Conservation (phyloP, 1,140 invertebrate genomes). For the Gryon sp. region DNA sequence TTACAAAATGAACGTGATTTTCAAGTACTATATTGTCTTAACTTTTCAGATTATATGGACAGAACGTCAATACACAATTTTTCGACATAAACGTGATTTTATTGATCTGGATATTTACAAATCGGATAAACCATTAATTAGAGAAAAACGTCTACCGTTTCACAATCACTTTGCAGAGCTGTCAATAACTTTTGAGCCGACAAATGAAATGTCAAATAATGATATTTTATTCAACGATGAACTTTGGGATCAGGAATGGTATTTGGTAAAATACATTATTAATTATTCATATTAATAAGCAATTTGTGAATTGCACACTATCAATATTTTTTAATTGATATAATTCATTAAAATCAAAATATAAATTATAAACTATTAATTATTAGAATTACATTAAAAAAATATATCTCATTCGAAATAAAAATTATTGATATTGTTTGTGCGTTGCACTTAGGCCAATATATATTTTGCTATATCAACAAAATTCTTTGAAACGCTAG, state of each 20-base stretch:
- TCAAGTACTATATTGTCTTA: background rate
- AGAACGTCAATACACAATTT: constrained; percentile 83
- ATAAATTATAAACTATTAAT: too few relatives aligned
- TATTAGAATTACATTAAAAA: too few relatives aligned
- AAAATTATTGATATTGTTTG: too few relatives aligned
- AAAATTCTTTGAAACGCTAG: too few relatives aligned
- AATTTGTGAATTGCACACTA: too few relatives aligned
- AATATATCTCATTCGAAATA: too few relatives aligned
- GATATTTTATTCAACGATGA: constrained; percentile 89
- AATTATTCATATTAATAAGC: too few relatives aligned
- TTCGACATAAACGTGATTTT: constrained; percentile 83
- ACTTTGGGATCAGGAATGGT: constrained; percentile 93
- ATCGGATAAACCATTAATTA: constrained; percentile 67
- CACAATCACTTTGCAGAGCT: constrained; percentile 1
- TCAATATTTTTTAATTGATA: too few relatives aligned
- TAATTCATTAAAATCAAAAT: too few relatives aligned
- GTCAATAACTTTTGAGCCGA: constrained; percentile 5
- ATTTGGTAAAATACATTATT: constrained; percentile 86
- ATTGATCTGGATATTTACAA: constrained; percentile 59
- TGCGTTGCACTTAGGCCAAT: too few relatives aligned
- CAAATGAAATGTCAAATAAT: constrained; percentile 9
- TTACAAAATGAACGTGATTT: constrained; percentile 1
- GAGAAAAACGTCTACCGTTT: constrained; percentile 66
- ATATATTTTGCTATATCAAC: too few relatives aligned
- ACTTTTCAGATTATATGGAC: constrained; percentile 84